Evolutionary conservation across 2,113 vertebrate genomes (phyloP).

Genomic region (Australoheros scitulus): DNA sequence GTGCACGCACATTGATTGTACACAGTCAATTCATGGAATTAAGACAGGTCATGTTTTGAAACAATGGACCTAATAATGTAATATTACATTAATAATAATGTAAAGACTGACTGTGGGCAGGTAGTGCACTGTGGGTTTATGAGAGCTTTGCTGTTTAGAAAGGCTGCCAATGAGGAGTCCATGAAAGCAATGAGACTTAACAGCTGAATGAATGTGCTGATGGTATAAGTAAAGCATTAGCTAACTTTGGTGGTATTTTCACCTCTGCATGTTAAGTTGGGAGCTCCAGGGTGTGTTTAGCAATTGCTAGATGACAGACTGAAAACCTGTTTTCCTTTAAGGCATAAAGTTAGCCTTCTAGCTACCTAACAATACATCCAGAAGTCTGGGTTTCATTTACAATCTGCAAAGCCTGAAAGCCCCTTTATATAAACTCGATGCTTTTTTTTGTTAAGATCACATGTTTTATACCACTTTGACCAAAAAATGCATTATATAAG

Average conservation of each 20-base stretch:
- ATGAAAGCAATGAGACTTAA: neutral
- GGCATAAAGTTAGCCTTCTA: neutral
- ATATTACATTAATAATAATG: neutral
- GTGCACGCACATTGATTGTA: accelerated
- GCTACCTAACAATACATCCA: neutral
- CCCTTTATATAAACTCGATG: neutral
- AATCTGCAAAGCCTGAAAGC: neutral
- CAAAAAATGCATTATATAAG: neutral
- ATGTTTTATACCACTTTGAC: neutral
- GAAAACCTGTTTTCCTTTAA: neutral
- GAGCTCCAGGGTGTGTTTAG: neutral
- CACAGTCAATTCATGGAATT: neutral
- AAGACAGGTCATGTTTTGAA: neutral
- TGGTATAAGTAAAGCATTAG: neutral
- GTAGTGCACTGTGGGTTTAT: neutral
- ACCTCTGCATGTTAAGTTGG: neutral
- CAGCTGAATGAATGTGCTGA: neutral
- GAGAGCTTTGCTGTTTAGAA: neutral
- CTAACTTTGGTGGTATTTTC: neutral
- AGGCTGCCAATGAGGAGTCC: neutral
- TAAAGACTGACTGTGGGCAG: neutral
- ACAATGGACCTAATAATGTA: neutral
- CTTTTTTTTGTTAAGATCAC: neutral
- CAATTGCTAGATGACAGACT: neutral
- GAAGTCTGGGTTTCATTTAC: too few relatives aligned